Evolutionary conservation across 2,888 invertebrate species (phyloP), one percentile per base, ranked within the genome.

Genomic region (Neuroscelio doddi): DNA sequence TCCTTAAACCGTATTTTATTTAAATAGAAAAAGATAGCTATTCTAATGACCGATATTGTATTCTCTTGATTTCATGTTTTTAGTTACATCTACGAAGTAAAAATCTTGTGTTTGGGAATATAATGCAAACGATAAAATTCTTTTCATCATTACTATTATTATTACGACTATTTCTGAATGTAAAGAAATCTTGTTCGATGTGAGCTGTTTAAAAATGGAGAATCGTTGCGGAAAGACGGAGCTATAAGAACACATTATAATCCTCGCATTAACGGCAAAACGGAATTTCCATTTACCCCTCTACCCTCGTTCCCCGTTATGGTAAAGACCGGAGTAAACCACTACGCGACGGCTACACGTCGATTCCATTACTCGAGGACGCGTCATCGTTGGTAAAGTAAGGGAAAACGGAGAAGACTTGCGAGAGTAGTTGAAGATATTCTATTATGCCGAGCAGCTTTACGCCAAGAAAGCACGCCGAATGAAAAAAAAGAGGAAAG

Each of bases 301-400:
- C 27, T 9, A 34, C 21, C 42, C 14, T 21, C 24, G 10, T 12
- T 17, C 36, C 36, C 12, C n/a, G 57, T 61, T 50, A 62, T 45
- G 49, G 38, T 42, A 49, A 52, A 59, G 61, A 59, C 61, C 38
- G 41, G 53, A 50, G 52, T 61, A 50, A 66, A 62, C 57, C 65
- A 38, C 61, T 26, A 49, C 50, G 44, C 44, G 51, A 62, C 62
- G 55, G 50, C 55, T 57, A 66, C 66, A 66, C 66, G 62, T 66
- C 58, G 66, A 66, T 66, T 66, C 62, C 62, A 66, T 66, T 66
- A 66, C 58, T 47, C 50, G 47, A 58, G 51, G 47, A 66, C 66
- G 53, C 53, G 57, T 63, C 66, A 62, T 66, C 58, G 56, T 57
- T 53, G 45, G 42, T 55, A 42, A 57, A 61, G 66, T 41, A 52